Conservation (phyloP, 2,888 invertebrate species). For the Orthonychiurus folsomi region DNA sequence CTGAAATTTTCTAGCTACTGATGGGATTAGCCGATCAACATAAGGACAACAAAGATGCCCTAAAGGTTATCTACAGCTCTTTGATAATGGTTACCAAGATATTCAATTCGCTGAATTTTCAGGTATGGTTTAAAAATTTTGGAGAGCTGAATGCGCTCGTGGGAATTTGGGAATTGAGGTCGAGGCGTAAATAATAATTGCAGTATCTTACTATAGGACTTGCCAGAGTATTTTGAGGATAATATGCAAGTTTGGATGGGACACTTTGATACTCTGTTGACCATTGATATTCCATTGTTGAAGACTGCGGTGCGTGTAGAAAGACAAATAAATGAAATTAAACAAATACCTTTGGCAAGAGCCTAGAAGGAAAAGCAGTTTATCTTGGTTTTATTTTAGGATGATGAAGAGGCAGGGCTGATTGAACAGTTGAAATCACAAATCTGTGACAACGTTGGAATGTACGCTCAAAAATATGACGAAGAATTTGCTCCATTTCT, state of each 20-base stretch:
- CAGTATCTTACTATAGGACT: constrained; percentile 64
- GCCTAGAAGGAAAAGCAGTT: too few relatives aligned
- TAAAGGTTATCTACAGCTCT: constrained; percentile 80
- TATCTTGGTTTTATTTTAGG: too few relatives aligned
- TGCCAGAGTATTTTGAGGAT: constrained; percentile 98
- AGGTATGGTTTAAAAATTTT: constrained; percentile 54
- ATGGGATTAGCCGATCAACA: constrained; percentile 71
- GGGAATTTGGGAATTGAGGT: too few relatives aligned
- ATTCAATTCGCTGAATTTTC: constrained; percentile 92
- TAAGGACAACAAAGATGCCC: constrained; percentile 65
- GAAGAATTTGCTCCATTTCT: constrained; percentile 90
- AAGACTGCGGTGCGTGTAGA: constrained; percentile 55
- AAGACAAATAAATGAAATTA: too few relatives aligned
- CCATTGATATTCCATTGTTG: constrained; percentile 64
- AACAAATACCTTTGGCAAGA: too few relatives aligned
- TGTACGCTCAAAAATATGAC: constrained; percentile 96
- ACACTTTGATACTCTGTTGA: constrained; percentile 72
- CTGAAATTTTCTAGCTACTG: constrained; percentile 57
- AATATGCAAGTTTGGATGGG: constrained; percentile 94
- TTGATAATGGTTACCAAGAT: constrained; percentile 83
- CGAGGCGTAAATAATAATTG: too few relatives aligned
- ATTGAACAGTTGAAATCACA: constrained; percentile 87
- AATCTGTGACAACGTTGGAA: constrained; percentile 86
- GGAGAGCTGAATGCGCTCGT: too few relatives aligned
- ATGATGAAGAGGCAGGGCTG: constrained; percentile 76